phyloP scores from a whole-genome alignment of 2,888 invertebrate genomes.

The Aphidius colemani region DNA sequence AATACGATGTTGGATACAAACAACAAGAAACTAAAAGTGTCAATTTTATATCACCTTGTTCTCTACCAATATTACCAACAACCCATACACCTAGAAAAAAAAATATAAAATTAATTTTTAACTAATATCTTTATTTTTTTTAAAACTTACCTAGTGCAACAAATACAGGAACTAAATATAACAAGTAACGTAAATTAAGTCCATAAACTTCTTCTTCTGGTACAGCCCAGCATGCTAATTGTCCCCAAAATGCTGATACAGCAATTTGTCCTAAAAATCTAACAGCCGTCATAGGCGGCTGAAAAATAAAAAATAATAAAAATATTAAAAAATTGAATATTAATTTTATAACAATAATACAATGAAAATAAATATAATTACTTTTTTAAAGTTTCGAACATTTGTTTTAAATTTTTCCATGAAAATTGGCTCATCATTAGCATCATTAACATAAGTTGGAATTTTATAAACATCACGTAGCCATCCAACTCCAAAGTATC shows the following conservation, averaged over 20 bases:
- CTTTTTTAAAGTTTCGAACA: conserved; percentile 70
- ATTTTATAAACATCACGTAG: conserved; percentile 82
- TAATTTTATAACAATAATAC: not conserved
- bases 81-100: conserved; percentile 78
- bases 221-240: conserved; percentile 75
- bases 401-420: conserved; percentile 68
- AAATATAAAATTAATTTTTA: conserved; percentile 7
- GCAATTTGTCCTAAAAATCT: conserved; percentile 78
- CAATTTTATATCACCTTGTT: conserved; percentile 74
- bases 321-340: conserved; percentile 12
- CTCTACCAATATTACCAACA: conserved; percentile 88
- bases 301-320: conserved; percentile 46
- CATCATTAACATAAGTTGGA: conserved; percentile 82
- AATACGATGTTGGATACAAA: conserved; percentile 72
- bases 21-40: conserved; percentile 72
- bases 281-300: conserved; percentile 83
- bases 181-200: conserved; percentile 73
- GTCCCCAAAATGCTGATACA: conserved; percentile 82
- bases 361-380: conserved; percentile 46
- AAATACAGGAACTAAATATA: conserved; percentile 73
- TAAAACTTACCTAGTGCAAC: conserved; percentile 69
- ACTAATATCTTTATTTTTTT: not conserved
- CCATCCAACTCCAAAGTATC: conserved; percentile 86
- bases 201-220: conserved; percentile 76
- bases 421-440: conserved; percentile 74